phyloP scores from a whole-genome alignment of 2,888 invertebrate genomes.

The Trypoxylon attenuatum region DNA sequence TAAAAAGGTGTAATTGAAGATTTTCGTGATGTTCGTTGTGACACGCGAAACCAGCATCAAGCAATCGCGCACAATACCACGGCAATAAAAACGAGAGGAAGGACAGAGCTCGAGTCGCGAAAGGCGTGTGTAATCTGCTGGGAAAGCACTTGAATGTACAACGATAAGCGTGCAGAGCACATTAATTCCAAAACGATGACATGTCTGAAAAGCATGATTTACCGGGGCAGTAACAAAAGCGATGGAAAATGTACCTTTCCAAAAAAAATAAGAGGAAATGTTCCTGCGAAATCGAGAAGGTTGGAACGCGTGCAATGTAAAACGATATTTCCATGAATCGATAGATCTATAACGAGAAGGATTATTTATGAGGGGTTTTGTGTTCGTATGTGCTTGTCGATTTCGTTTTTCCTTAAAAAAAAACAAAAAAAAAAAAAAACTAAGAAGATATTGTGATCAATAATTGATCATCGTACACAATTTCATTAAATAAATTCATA shows the following conservation, averaged over 20 bases:
- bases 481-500: too few species aligned
- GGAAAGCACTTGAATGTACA: slow-evolving; percentile 27
- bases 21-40: slow-evolving; percentile 1
- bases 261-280: too few species aligned
- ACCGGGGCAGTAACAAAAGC: background rate
- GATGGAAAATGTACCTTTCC: too few species aligned
- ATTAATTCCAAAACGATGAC: background rate
- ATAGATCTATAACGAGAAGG: too few species aligned
- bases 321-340: too few species aligned
- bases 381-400: too few species aligned
- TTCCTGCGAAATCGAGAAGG: background rate
- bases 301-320: too few species aligned
- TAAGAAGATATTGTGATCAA: too few species aligned
- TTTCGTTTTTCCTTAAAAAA: too few species aligned
- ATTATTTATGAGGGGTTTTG: too few species aligned
- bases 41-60: slow-evolving; percentile 19
- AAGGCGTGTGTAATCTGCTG: background rate
- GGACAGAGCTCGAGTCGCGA: background rate
- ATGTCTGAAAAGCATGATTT: background rate
- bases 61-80: background rate
- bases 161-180: background rate
- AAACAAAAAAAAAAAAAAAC: too few species aligned
- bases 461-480: too few species aligned
- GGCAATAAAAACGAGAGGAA: background rate
- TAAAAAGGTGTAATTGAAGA: slow-evolving; percentile 15